Evolutionary conservation across 2,113 vertebrate genomes (phyloP).

Genomic region (Panthera uncia): DNA sequence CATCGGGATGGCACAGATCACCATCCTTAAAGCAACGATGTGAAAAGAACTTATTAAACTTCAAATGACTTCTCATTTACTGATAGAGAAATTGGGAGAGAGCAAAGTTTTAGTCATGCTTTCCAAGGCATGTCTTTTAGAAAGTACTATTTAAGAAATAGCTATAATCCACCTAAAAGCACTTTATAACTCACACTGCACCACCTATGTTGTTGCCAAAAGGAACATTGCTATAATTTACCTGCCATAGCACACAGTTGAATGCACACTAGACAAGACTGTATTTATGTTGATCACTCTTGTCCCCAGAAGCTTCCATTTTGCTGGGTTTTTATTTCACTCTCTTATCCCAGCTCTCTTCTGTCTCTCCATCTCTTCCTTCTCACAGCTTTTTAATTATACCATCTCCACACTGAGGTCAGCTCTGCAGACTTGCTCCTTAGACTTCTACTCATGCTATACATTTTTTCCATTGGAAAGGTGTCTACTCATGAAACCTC

Average conservation of each 20-base stretch:
- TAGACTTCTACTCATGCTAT: not conserved
- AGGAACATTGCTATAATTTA: not conserved
- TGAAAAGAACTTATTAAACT: conserved; percentile 43
- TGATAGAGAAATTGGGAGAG: conserved; percentile 26
- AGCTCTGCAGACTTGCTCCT: not conserved
- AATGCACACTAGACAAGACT: not conserved
- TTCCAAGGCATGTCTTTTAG: conserved; percentile 30
- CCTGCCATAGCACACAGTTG: conserved; percentile 25
- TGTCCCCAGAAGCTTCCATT: not conserved
- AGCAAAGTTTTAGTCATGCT: conserved; percentile 29
- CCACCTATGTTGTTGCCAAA: not conserved
- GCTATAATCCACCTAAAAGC: conserved; percentile 39
- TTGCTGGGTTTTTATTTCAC: not conserved
- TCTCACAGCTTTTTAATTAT: not conserved
- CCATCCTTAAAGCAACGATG: not conserved
- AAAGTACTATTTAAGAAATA: conserved; percentile 50
- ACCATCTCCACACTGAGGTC: not conserved
- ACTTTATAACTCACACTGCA: conserved; percentile 18
- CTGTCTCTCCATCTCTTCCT: not conserved
- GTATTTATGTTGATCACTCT: not conserved
- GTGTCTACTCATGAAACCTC: not conserved
- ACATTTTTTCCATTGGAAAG: not conserved
- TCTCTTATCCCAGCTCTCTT: not conserved
- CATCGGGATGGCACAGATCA: not conserved
- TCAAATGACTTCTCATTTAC: conserved; percentile 28